Base-by-base conservation (phyloP, 2,797 vertebrate genomes). In the Dendrocincla tyrannina region DNA sequence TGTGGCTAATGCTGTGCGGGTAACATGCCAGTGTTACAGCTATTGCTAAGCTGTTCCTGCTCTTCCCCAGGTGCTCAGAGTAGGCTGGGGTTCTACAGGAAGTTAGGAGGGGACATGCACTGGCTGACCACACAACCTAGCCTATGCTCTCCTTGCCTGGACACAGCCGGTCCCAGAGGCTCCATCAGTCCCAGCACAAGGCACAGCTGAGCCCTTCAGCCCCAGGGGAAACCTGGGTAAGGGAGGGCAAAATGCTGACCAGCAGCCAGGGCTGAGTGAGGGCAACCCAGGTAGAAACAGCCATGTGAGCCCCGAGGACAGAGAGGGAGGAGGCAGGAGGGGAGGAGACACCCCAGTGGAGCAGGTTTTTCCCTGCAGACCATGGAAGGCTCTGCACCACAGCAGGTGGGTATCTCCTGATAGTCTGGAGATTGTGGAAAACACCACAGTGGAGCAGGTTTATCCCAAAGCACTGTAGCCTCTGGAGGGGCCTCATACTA, bases 101-200 rank as follows among this genome's bases (percentile, higher is more conserved):
- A 22, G 3, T 2, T 35, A 39, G 39, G 69, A 44, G 17, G 11
- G 27, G 20, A 24, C 46, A 35, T 6, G 37, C 10, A 6, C 3
- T 10, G n/a, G 23, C 9, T 30, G 47, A 9, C 9, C 13, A 3
- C 14, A 5, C 27, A 0, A 8, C 3, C 25, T 5, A 24, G 28
- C 3, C 13, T 39, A 13, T 11, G 42, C 11, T 35, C 22, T 35
- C 49, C 35, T 13, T 1, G 1, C 1, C 27, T 2, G 2, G 11
- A 3, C 17, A 8, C 74, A 2, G 30, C 9, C 5, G 3, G 22
- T n/a, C n/a, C 23, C 60, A 7, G 32, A 6, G 8, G 55, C 47
- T 30, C 22, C 81, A 33, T 17, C 3, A 13, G 58, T 49, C 33
- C 63, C 63, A 60, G 9, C 3, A 4, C 63, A 13, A n/a, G 63